These are phyloP conservation scores for Plestiodon gilberti DNA, from an alignment of 2,113 vertebrate genomes.

Conservation along the genomic window DNA sequence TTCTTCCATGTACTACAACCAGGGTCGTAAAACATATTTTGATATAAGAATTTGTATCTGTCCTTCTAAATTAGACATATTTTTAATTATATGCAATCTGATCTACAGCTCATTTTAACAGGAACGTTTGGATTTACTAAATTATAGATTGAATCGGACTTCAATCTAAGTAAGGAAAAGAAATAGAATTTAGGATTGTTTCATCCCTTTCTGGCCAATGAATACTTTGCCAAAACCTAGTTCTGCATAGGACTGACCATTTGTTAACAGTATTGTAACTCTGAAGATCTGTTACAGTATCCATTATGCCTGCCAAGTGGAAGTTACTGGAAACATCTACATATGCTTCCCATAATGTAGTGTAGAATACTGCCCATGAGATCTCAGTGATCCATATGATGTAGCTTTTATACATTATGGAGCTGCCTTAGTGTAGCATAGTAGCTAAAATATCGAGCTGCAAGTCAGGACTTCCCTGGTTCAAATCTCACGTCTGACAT, in stretches of 20 bases:
- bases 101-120: not conserved
- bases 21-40: too few relatives aligned
- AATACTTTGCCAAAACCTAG: not conserved
- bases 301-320: not conserved
- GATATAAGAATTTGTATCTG: too few relatives aligned
- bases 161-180: not conserved
- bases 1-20: not conserved
- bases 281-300: not conserved
- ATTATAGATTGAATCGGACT: too few relatives aligned
- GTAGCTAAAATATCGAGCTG: too few relatives aligned
- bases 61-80: too few relatives aligned
- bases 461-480: too few relatives aligned
- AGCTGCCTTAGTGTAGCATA: too few relatives aligned
- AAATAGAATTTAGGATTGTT: not conserved
- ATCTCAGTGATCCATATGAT: not conserved
- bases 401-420: too few relatives aligned
- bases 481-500: too few relatives aligned
- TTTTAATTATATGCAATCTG: not conserved
- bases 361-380: too few relatives aligned
- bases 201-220: not conserved
- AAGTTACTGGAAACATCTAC: not conserved
- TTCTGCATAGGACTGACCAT: not conserved
- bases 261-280: too few relatives aligned
- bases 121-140: not conserved
- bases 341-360: not conserved